Evolutionary conservation across 2,888 invertebrate genomes (phyloP).

Genomic region (Mesochorus sp.): DNA sequence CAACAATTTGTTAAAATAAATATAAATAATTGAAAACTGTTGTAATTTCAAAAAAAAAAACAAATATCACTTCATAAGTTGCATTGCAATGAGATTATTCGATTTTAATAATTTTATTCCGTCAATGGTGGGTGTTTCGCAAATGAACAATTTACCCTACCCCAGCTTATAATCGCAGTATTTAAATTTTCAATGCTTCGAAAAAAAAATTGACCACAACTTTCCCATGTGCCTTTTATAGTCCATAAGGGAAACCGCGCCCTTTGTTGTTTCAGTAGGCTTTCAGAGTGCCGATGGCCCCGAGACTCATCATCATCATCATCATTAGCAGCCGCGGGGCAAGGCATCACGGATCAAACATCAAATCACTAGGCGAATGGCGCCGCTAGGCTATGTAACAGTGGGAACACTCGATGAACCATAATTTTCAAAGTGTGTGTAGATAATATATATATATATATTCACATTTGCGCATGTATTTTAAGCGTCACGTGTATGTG

Average conservation of each 20-base stretch:
- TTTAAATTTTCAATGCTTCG: not conserved
- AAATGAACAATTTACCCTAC: too few relatives aligned
- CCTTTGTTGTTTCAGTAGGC: constrained; percentile 72
- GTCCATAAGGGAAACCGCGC: constrained; percentile 60
- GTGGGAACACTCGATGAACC: constrained; percentile 29
- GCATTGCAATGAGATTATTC: too few relatives aligned
- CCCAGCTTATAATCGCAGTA: too few relatives aligned
- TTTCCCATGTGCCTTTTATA: constrained; percentile 21
- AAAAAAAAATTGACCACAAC: constrained; percentile 7
- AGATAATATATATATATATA: constrained; percentile 1
- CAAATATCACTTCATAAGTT: too few relatives aligned
- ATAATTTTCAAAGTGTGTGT: constrained; percentile 8
- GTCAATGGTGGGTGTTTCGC: too few relatives aligned
- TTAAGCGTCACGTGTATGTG: constrained; percentile 16
- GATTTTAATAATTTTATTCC: too few relatives aligned
- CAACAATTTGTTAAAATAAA: too few relatives aligned
- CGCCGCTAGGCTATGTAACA: constrained; percentile 51
- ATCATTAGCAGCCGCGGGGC: too few relatives aligned
- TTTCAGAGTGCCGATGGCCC: constrained; percentile 43
- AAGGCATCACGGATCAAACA: constrained; percentile 73
- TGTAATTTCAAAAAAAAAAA: too few relatives aligned
- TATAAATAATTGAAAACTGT: too few relatives aligned
- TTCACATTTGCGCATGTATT: not conserved
- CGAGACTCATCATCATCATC: constrained; percentile 56
- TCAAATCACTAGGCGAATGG: constrained; percentile 68